phyloP scores from a whole-genome alignment of 2,113 vertebrate genomes.

The Syngnathoides biaculeatus region DNA sequence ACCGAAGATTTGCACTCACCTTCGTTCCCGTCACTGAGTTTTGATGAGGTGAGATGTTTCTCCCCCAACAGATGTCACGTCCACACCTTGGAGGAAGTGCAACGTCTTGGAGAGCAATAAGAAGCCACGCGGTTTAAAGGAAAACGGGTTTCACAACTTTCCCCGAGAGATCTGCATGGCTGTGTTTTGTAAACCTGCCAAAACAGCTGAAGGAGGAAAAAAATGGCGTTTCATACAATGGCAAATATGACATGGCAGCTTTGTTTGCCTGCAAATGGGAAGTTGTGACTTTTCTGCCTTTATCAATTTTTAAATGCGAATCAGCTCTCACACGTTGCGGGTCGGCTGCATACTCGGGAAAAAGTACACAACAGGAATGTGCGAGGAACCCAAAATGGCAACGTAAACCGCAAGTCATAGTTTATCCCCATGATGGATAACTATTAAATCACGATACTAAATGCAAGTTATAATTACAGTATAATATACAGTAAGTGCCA shows the following conservation, averaged over 20 bases:
- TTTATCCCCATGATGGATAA: background rate
- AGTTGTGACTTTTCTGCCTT: background rate
- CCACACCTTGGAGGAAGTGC: background rate
- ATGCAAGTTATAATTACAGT: background rate
- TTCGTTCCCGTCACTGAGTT: background rate
- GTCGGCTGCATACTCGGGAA: background rate
- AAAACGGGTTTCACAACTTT: slow-evolving; percentile 63
- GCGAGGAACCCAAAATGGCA: background rate
- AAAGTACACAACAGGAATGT: background rate
- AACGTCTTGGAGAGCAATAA: background rate
- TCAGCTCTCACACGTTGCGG: background rate
- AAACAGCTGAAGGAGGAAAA: slow-evolving; percentile 11
- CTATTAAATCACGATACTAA: background rate
- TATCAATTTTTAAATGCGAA: background rate
- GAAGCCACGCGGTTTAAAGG: background rate
- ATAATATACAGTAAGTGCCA: background rate
- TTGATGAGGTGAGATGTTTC: background rate
- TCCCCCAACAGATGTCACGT: background rate
- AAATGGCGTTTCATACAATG: background rate
- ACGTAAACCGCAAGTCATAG: background rate
- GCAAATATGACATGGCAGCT: slow-evolving; percentile 10
- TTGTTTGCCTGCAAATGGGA: background rate
- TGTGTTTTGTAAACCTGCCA: slow-evolving; percentile 45
- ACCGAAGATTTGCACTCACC: background rate
- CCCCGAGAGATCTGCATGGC: slow-evolving; percentile 10